Base-by-base conservation (phyloP, 2,113 vertebrate genomes). In the Fukomys damarensis region DNA sequence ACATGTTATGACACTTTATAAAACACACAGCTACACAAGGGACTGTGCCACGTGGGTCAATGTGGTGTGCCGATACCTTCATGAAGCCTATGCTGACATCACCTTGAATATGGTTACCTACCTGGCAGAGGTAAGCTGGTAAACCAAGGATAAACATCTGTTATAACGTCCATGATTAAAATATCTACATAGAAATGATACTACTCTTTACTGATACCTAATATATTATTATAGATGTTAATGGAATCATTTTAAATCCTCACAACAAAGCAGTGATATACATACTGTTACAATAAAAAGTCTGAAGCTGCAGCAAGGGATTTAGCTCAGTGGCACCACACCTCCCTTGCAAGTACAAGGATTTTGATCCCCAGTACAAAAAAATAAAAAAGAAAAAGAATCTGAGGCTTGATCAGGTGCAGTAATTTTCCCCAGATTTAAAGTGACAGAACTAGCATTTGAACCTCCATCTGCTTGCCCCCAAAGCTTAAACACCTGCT, bases 1-100 rank as follows among this genome's bases (percentile, higher is more conserved):
- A 14, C 99, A 99, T 35, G 99, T 99, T 54, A 99, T 99, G 99
- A 99, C 99, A 24, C 99, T 99, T 68, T 99, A 99, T 97, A 99
- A 99, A 98, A 99, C 99, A 0, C 99, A 99, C 43, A 99, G 99
- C 92, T 99, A 99, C 96, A 99, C 99, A 0, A 98, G 99, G 80
- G 99, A 99, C 98, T 99, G 99, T 52, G 99, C 99, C 94, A 99
- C 99, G 0, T 99, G 99, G 99, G 99, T 99, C 92, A 99, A 99
- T 0, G 99, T 99, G 92, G 99, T 99, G 80, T 99, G 99, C 93
- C 99, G 99, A n/a, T 99, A 99, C 97, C 99, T 99, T 72, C 99
- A 99, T 22, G 99, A 99, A 97, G 99, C 99, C 13, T 99, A 99
- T 95, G 98, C 99, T 12, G 99, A 99, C 95, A 99, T 99, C 91